Conservation (phyloP, 2,888 invertebrate species). For the Sinopyrophorus schimmeli region DNA sequence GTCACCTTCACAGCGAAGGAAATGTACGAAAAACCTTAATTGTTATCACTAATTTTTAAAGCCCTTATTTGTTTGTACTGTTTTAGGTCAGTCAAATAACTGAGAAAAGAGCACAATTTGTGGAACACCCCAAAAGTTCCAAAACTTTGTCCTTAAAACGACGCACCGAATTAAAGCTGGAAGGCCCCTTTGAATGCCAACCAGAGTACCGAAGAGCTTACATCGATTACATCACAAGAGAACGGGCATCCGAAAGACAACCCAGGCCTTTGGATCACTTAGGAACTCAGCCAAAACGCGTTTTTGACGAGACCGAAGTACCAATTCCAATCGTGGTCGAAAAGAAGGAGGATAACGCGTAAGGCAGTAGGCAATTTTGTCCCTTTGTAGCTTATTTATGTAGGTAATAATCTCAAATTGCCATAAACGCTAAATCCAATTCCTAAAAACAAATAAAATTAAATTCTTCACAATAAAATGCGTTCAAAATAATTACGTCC, state of each 20-base stretch:
- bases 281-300: conserved; percentile 17
- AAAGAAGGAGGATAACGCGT: conserved; percentile 9
- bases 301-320: conserved; percentile 18
- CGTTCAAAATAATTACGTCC: too few relatives aligned
- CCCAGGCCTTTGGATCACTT: conserved; percentile 39
- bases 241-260: conserved; percentile 40
- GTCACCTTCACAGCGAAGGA: conserved; percentile 43
- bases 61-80: background rate
- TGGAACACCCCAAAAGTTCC: conserved; percentile 35
- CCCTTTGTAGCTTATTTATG: background rate
- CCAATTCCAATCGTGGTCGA: background rate
- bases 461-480: too few relatives aligned
- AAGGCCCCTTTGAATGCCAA: conserved; percentile 50
- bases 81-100: conserved; percentile 44
- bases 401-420: too few relatives aligned
- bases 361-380: conserved; percentile 17
- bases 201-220: conserved; percentile 58
- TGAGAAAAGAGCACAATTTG: conserved; percentile 44
- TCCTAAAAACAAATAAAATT: too few relatives aligned
- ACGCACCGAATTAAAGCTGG: conserved; percentile 41
- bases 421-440: too few relatives aligned
- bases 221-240: conserved; percentile 54
- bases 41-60: background rate
- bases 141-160: conserved; percentile 28
- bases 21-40: conserved; percentile 40